Evolutionary conservation across 2,888 invertebrate genomes (phyloP).

Genomic region (Sipha maydis): DNA sequence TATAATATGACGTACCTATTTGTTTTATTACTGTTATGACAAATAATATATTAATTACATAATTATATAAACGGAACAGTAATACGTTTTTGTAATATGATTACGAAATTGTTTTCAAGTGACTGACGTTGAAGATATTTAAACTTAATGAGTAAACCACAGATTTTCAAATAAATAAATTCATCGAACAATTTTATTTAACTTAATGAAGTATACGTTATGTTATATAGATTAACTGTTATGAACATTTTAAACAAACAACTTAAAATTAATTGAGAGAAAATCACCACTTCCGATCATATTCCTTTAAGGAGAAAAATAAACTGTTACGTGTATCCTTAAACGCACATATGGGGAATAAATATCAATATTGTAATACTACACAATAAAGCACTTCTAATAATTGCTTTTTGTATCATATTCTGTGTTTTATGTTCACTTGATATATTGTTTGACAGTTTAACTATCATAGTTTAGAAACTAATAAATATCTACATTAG

Average conservation of each 20-base stretch:
- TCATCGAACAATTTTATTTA: no score
- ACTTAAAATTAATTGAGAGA: not conserved
- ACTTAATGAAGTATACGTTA: no score
- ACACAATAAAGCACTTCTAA: constrained; percentile 32
- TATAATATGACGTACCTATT: no score
- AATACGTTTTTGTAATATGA: no score
- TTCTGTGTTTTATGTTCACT: constrained; percentile 24
- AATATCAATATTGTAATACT: constrained; percentile 32
- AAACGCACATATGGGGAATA: constrained; percentile 30
- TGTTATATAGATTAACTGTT: no score
- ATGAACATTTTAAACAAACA: not conserved
- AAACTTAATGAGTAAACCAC: no score
- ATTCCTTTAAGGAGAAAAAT: not conserved
- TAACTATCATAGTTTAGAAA: constrained; percentile 50
- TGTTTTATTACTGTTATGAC: no score
- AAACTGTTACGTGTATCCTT: not conserved
- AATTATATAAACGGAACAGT: no score
- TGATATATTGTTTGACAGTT: constrained; percentile 42
- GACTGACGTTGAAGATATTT: no score
- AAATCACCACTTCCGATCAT: not conserved
- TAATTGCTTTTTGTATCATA: constrained; percentile 39
- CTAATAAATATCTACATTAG: constrained; percentile 29
- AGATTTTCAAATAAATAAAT: no score
- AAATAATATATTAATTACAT: no score
- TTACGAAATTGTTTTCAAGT: no score